Conservation (phyloP, 23 tunicate genomes). For the Trididemnum clinides region DNA sequence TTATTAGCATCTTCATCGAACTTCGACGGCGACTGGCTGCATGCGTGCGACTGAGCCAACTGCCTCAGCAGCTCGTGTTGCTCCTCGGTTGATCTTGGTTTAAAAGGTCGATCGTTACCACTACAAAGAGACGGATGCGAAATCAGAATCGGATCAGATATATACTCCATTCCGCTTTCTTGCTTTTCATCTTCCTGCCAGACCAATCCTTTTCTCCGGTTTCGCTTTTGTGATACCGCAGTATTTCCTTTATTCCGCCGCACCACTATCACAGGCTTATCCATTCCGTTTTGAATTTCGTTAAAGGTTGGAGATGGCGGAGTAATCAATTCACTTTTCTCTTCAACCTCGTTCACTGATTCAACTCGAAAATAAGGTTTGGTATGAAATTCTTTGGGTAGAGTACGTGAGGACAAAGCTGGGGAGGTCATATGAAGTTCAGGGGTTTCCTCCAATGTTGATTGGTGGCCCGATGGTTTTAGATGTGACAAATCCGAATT, state of each 20-base stretch:
- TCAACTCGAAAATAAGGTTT: too few species aligned
- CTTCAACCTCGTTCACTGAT: too few species aligned
- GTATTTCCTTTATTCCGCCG: conserved; percentile 28
- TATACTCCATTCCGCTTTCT: not conserved
- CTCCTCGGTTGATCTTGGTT: conserved; percentile 40
- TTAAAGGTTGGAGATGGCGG: too few species aligned
- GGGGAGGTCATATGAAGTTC: too few species aligned
- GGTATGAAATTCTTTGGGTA: too few species aligned
- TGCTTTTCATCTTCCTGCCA: not conserved
- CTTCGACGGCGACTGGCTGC: not conserved
- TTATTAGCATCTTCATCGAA: not conserved
- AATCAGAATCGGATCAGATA: not conserved
- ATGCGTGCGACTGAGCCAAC: not conserved
- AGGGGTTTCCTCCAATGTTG: too few species aligned
- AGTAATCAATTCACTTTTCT: too few species aligned
- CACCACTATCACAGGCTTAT: not conserved
- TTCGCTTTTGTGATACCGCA: not conserved
- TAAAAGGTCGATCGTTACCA: not conserved
- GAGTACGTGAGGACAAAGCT: too few species aligned
- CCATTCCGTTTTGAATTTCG: too few species aligned
- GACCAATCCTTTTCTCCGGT: conserved; percentile 37
- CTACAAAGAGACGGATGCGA: not conserved
- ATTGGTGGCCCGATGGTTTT: too few species aligned
- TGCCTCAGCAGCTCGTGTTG: conserved; percentile 27
- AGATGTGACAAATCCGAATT: not conserved